These are phyloP conservation scores for Tarsius wallacei DNA, from an alignment of 2,797 vertebrate genomes.

Conservation along the genomic window DNA sequence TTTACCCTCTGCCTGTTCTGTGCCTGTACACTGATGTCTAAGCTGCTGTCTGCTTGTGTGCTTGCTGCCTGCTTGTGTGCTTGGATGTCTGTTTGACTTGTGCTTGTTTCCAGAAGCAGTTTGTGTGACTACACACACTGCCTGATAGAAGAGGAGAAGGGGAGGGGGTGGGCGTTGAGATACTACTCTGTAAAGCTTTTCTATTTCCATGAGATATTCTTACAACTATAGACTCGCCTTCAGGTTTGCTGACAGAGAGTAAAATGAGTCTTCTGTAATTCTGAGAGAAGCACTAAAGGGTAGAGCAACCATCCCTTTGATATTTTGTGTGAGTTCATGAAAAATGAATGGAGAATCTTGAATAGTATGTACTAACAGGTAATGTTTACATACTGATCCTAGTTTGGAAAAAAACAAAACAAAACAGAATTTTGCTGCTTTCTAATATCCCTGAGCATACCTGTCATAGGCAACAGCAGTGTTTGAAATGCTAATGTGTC, in stretches of 20 bases:
- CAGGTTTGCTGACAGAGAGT: conserved; percentile 72
- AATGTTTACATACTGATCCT: conserved; percentile 70
- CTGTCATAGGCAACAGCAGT: neutral
- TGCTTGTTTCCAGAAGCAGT: conserved; percentile 22
- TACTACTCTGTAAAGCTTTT: conserved; percentile 22
- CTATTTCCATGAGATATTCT: conserved; percentile 2
- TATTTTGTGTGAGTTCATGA: conserved; percentile 76
- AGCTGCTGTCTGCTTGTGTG: neutral
- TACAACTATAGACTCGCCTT: conserved; percentile 61
- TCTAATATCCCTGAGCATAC: conserved; percentile 59
- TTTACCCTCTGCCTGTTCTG: neutral
- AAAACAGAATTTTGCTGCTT: conserved; percentile 62
- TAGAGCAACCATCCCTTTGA: conserved; percentile 72
- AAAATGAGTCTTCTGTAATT: conserved; percentile 69
- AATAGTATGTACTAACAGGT: conserved; percentile 50
- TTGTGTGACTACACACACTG: neutral
- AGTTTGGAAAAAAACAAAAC: neutral
- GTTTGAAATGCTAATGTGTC: conserved; percentile 75
- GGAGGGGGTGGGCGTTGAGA: neutral
- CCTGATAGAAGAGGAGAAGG: neutral
- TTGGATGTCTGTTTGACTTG: neutral
- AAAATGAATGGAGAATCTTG: conserved; percentile 74
- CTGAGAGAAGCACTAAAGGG: conserved; percentile 59
- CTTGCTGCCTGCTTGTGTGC: neutral
- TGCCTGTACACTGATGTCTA: neutral